Base-by-base conservation (phyloP, 2,888 invertebrate genomes). In the Baccha elongata region DNA sequence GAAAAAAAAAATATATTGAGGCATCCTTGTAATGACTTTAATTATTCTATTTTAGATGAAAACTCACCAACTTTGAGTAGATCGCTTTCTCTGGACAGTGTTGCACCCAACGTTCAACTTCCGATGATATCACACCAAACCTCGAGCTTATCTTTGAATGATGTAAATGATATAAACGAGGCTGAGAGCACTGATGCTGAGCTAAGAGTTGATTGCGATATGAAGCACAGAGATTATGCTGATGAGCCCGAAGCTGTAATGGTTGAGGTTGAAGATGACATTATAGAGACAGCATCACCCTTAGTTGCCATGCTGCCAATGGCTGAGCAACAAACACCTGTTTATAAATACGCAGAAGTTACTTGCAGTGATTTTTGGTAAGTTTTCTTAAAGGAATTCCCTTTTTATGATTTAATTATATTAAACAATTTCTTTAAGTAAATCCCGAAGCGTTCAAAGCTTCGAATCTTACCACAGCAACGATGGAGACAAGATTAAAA, bases 181-280 rank as follows among this genome's bases (percentile, higher is more conserved):
- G 89, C 92, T 89, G 87, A 87, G 65, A 89, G 89, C 71, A 87
- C 87, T 10, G 87, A 88, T 58, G 86, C 87, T 2, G 85, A 88
- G n/a, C 75, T 85, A 6, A 72, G 78, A 35, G 81, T 86, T 8
- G 89, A 89, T 64, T 87, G 86, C 8, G 89, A 89, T 62, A 87
- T 87, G 10, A 90, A 90, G 69, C 88, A 88, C 40, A 88, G 85
- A 73, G 89, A 90, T 6, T 88, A 89, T 44, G 72, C 85, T 2
- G 90, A 92, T 60, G 92, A 93, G 44, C 95, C 95, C 0, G 95
- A 95, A 85, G 96, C 96, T 0, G 93, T 96, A 1, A 93, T 96
- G 74, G 95, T 96, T 0, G 96, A 96, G 88, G 94, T 96, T 3
- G 96, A 96, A 88, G 96, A 95, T 85, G 94, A 95, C 68, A 94